A percentile compares a stretch with the other conserved stretches of the same genome.
phyloP scores from a whole-genome alignment of 2,888 invertebrate genomes.

The Drosophila nr. medialis region DNA sequence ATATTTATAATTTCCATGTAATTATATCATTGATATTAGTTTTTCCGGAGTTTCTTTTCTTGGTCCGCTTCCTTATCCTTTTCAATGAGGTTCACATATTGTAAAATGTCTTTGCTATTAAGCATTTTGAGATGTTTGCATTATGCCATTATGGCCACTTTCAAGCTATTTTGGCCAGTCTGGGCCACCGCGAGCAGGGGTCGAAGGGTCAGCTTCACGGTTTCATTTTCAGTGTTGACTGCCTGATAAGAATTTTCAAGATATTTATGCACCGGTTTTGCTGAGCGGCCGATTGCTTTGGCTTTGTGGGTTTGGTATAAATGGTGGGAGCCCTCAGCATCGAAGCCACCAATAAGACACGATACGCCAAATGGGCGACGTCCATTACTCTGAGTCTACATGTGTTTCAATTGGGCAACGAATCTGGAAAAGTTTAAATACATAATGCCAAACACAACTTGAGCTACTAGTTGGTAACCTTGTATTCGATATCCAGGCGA shows the following conservation, averaged over 20 bases:
- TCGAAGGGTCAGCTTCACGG: conserved; percentile 97
- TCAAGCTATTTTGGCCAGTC: conserved; percentile 98
- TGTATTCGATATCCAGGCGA: conserved; percentile 98
- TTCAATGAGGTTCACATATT: conserved; percentile 97
- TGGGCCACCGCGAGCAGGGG: conserved; percentile 99
- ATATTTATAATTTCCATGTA: no score
- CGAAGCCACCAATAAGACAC: conserved; percentile 98
- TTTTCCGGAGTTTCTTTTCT: conserved; percentile 96
- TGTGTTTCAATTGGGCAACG: conserved; percentile 93
- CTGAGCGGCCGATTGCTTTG: conserved; percentile 98
- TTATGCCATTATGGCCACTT: conserved; percentile 98
- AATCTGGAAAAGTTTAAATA: conserved; percentile 84
- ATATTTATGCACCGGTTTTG: conserved; percentile 98
- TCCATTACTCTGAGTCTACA: conserved; percentile 99
- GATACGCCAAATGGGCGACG: conserved; percentile 99
- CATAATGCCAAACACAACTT: background rate
- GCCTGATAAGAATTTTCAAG: conserved; percentile 98
- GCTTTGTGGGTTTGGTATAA: conserved; percentile 99
- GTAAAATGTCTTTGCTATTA: conserved; percentile 95
- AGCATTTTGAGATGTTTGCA: conserved; percentile 92
- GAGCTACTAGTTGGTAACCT: conserved; percentile 72
- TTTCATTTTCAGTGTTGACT: conserved; percentile 91
- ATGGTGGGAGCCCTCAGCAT: conserved; percentile 97
- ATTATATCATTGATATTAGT: conserved; percentile 63
- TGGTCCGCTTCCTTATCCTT: conserved; percentile 99